Conservation (phyloP, 2,113 vertebrate species). For the Pterocles burchelli region DNA sequence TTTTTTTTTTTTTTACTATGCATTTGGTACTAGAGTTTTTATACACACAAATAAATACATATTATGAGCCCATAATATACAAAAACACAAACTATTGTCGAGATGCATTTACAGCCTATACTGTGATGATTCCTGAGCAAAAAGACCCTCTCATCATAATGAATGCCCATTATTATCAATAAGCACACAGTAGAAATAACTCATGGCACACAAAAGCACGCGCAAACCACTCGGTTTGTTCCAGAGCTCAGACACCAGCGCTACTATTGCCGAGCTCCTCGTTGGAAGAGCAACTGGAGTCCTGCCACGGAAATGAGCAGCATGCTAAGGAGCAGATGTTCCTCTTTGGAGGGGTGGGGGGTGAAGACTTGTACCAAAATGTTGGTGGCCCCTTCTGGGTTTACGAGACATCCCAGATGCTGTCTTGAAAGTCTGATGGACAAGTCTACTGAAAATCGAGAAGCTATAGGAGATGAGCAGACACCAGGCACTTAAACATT, state of each 20-base stretch:
- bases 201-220: slow-evolving; percentile 78
- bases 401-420: neutral
- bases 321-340: slow-evolving; percentile 77
- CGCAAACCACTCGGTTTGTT: slow-evolving; percentile 74
- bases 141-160: slow-evolving; percentile 77
- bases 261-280: slow-evolving; percentile 75
- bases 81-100: slow-evolving; percentile 77
- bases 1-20: slow-evolving; percentile 35
- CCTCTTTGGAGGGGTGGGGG: slow-evolving; percentile 66
- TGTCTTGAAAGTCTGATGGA: neutral
- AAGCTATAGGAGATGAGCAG: neutral
- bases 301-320: slow-evolving; percentile 80
- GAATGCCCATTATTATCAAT: slow-evolving; percentile 82
- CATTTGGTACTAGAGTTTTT: slow-evolving; percentile 70
- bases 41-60: slow-evolving; percentile 76
- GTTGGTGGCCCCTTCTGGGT: slow-evolving; percentile 35
- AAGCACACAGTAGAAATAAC: slow-evolving; percentile 77
- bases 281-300: slow-evolving; percentile 75
- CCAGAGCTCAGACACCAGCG: slow-evolving; percentile 78
- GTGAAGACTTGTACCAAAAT: slow-evolving; percentile 62
- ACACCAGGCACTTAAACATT: neutral
- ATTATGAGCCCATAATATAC: slow-evolving; percentile 75
- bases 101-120: slow-evolving; percentile 68
- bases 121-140: slow-evolving; percentile 75
- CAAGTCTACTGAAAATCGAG: neutral